Conservation (phyloP, 2,888 invertebrate genomes). For the Proisotoma minuta region DNA sequence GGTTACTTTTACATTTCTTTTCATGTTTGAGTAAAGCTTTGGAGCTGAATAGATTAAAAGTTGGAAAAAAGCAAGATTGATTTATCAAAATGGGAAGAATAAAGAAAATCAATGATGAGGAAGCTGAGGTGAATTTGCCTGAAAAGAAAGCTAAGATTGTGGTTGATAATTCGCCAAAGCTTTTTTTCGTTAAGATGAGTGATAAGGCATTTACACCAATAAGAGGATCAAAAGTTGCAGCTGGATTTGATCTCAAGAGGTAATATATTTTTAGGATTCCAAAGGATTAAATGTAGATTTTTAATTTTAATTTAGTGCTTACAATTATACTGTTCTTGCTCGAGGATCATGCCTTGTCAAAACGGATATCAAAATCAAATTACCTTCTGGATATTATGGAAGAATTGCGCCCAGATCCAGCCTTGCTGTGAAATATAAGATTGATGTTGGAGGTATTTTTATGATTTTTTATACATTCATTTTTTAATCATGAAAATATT, state of each 20-base stretch:
- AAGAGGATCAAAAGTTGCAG: conserved; percentile 78
- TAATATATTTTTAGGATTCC: conserved; percentile 49
- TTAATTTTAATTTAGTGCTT: conserved; percentile 63
- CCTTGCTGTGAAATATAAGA: conserved; percentile 87
- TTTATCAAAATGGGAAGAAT: too few relatives aligned
- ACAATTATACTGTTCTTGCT: conserved; percentile 75
- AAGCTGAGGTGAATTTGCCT: too few relatives aligned
- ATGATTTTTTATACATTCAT: background rate
- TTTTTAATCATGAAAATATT: too few relatives aligned
- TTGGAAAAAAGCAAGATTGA: too few relatives aligned
- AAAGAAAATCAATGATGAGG: too few relatives aligned
- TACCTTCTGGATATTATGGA: conserved; percentile 90
- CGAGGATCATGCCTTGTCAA: conserved; percentile 78
- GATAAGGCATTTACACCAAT: conserved; percentile 77
- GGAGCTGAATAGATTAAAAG: too few relatives aligned
- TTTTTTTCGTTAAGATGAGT: conserved; percentile 73
- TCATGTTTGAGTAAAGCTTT: too few relatives aligned
- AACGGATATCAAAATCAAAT: conserved; percentile 86
- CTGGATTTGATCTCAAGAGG: conserved; percentile 87
- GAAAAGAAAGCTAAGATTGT: too few relatives aligned
- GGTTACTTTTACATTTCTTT: too few relatives aligned
- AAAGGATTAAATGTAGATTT: conserved; percentile 6
- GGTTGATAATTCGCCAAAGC: conserved; percentile 28
- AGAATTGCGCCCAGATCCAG: conserved; percentile 92
- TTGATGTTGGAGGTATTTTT: conserved; percentile 83